Evolutionary conservation across 2,888 invertebrate species (phyloP).

Genomic region (Micoletzkya japonica): DNA sequence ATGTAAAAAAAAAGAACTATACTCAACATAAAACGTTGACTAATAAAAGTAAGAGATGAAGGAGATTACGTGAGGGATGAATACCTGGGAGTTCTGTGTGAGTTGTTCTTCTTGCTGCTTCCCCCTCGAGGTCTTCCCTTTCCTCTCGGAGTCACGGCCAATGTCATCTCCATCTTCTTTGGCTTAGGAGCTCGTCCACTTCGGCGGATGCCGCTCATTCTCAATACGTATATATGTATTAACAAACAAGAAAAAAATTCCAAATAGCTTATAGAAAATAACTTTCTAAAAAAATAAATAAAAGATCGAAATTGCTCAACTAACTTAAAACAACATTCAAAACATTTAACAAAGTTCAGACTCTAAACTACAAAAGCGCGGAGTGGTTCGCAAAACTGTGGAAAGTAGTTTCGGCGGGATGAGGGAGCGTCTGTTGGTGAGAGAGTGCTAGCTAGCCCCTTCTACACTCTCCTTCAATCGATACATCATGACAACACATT

Average conservation of each 20-base stretch:
- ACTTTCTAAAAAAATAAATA: background rate
- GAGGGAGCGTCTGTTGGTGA: conserved; percentile 10
- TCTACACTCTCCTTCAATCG: conserved; percentile 12
- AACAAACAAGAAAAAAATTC: background rate
- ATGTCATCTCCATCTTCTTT: conserved; percentile 14
- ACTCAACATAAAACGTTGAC: background rate
- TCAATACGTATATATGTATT: no score
- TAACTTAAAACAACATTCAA: no score
- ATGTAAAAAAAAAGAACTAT: background rate
- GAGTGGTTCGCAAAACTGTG: background rate
- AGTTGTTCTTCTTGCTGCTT: conserved; percentile 5
- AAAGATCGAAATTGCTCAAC: background rate
- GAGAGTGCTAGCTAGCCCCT: conserved; percentile 1
- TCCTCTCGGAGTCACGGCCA: conserved; percentile 25
- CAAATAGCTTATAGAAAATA: background rate
- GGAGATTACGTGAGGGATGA: no score
- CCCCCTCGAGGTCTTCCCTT: conserved; percentile 16
- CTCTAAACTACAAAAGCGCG: conserved; percentile 22
- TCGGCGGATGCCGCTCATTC: conserved; percentile 14
- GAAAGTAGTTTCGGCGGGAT: conserved; percentile 1
- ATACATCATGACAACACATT: conserved; percentile 11
- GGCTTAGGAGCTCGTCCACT: conserved; percentile 26
- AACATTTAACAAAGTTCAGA: conserved; percentile 15
- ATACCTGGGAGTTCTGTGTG: conserved; percentile 9
- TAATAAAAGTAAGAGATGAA: background rate